Evolutionary conservation across 2,113 vertebrate species (phyloP).

Genomic region (Stomatorhinus ivindoensis): DNA sequence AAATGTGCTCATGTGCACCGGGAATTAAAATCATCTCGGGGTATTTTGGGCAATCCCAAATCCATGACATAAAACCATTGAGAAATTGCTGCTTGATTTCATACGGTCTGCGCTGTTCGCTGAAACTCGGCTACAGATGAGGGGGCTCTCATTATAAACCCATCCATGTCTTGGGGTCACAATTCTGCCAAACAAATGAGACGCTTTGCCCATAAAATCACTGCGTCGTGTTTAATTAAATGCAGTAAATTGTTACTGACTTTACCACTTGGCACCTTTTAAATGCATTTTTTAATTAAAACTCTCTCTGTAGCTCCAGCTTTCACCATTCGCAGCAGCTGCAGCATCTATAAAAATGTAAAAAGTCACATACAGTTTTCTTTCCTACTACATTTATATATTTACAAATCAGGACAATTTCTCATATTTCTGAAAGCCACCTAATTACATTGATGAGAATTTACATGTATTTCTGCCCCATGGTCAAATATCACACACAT

Average conservation of each 20-base stretch:
- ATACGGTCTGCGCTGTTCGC: conserved; percentile 2
- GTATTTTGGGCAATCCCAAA: background rate
- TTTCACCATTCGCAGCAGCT: background rate
- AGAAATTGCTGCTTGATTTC: conserved; percentile 18
- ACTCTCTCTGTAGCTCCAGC: background rate
- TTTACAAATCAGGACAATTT: background rate
- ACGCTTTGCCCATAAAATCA: background rate
- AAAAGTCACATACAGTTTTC: background rate
- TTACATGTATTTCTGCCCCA: background rate
- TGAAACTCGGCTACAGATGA: background rate
- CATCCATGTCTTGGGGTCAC: background rate
- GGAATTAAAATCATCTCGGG: background rate
- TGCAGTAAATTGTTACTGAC: background rate
- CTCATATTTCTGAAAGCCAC: background rate
- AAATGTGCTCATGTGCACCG: background rate
- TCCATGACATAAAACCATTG: conserved; percentile 15
- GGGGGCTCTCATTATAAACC: background rate
- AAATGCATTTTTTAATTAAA: background rate
- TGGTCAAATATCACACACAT: background rate
- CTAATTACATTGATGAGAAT: background rate
- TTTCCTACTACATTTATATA: background rate
- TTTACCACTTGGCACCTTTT: background rate
- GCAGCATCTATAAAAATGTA: background rate
- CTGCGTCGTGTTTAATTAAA: background rate
- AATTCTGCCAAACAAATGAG: conserved; percentile 13